A percentile compares a stretch with the other conserved stretches of the same genome.
Conservation (phyloP, 2,797 vertebrate genomes). For the Euphonia xanthogaster region DNA sequence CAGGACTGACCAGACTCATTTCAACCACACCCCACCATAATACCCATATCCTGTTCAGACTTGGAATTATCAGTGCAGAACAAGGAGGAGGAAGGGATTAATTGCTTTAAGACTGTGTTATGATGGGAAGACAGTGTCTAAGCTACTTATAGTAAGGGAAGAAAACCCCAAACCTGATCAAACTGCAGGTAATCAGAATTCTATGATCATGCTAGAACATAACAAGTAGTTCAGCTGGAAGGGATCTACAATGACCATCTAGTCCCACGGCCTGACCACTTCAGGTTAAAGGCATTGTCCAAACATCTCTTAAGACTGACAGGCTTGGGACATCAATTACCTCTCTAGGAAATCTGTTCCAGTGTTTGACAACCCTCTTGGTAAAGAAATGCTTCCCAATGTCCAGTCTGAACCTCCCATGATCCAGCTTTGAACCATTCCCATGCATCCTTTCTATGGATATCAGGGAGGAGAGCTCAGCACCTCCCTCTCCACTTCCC, state of each 20-base stretch:
- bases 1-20: not conserved
- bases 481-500: not conserved
- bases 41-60: not conserved
- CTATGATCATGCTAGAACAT: not conserved
- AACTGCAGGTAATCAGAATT: not conserved
- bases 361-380: not conserved
- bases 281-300: not conserved
- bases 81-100: not conserved
- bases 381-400: not conserved
- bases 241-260: not conserved
- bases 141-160: not conserved
- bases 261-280: not conserved
- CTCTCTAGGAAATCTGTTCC: not conserved
- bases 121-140: not conserved
- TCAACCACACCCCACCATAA: not conserved
- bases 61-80: not conserved
- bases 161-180: not conserved
- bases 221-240: not conserved
- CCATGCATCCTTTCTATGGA: fast-evolving
- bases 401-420: not conserved
- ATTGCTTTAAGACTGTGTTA: not conserved
- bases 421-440: not conserved
- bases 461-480: not conserved
- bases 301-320: not conserved
- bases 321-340: not conserved